Evolutionary conservation across 2,113 vertebrate genomes (phyloP), one percentile per base, ranked within the genome.

Genomic region (Tupaia chinensis): DNA sequence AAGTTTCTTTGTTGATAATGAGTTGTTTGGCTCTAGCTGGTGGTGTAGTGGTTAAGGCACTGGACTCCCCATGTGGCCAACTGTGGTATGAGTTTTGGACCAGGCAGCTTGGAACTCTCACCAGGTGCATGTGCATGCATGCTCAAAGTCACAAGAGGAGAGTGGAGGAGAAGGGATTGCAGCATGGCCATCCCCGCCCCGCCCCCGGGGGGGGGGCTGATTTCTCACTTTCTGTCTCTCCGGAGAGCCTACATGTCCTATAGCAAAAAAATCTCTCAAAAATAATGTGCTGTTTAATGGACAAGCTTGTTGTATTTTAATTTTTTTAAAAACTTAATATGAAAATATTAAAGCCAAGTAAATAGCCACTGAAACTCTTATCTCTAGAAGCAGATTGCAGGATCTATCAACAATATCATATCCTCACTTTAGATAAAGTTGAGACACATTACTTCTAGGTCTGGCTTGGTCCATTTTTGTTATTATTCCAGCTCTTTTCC

Each of bases 321-420:
- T 86, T 94, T 69, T 95, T 69, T 95, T 44, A 79, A 72, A 84
- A 74, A 70, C 92, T 73, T 72, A 93, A 70, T 3, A 27, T 77
- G 79, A 94, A 34, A 83, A 91, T 44, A 54, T 58, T 83, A 56
- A 91, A 73, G 77, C 23, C 69, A 92, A 63, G n/a, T 72, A 83
- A 72, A 73, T 77, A 73, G 25, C 61, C 56, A 54, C 15, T 73
- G 54, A 78, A 53, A 87, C 73, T 95, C 12, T 79, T 87, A 66
- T 32, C 34, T 23, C 74, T 56, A 44, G 61, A 73, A 63, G 79
- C 78, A 29, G 34, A 72, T 65, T n/a, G 17, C 3, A 29, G 23
- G 54, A 25, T 53, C 78, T n/a, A 44, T 44, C 44, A 44, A 44
- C 44, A 25, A 20, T 17, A 53, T 12, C 73, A 10, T 23, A 15